Evolutionary conservation across 1,140 invertebrate genomes (phyloP), one percentile per base, ranked within the genome.

Genomic region (Thaumetopoea pityocampa): DNA sequence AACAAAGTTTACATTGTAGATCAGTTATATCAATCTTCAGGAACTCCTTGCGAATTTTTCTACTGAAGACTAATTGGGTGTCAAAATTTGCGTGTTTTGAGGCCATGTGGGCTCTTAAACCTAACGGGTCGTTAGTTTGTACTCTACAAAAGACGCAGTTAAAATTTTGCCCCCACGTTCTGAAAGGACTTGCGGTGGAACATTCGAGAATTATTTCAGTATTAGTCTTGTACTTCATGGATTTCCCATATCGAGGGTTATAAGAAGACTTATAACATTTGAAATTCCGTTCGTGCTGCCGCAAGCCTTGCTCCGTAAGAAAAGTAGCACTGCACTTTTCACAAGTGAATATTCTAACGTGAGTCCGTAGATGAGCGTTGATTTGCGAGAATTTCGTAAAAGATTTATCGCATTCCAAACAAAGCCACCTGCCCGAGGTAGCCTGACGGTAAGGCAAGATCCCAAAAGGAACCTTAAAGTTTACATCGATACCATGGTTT

Each of bases 151-250:
- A 73, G 1, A 78, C 70, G 22, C 78, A 83, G 18, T 77, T 80
- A 27, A 83, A 80, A 44, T 80, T 78, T 34, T 78, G 76, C 0
- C 72, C 72, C 76, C 76, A 80, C 4, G 72, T 82, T 11, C 78
- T 60, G 19, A 82, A 82, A 2, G 78, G 78, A 22, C 62, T 66
- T 8, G 76, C 78, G 0, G 78, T 82, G 0, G 78, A 82, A 60
- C 71, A 82, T 43, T 80, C 67, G 0, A 82, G 42, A 34, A 83
- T 83, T 4, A 83, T 83, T 38, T 83, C 76, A 2, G 78, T 78
- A 36, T 83, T 83, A 14, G 62, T 76, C 14, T 65, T 54, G 36
- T 81, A 60, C 52, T 79, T 78, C 5, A 79, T 42, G 0, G 72
- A 59, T 47, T 78, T 78, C 1, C 78, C 74, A 20, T 70, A 82